Evolutionary conservation across 2,888 invertebrate species (phyloP), one percentile per base, ranked within the genome.

Genomic region (Nephrocerus scutellatus): DNA sequence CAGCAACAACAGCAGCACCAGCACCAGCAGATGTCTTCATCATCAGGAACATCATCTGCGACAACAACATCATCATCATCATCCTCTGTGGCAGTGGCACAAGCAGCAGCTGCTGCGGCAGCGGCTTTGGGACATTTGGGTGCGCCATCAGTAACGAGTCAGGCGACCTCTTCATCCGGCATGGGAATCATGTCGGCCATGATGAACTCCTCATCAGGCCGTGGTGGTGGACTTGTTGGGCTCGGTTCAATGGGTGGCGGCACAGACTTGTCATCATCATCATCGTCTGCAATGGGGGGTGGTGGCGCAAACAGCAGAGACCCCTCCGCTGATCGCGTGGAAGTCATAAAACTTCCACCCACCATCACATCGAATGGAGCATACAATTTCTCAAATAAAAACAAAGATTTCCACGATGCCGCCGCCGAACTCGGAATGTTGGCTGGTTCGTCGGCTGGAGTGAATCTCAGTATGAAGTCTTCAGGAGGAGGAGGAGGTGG

Each of bases 301-400:
- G 48, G 46, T 12, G 42, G 46, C 23, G 40, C 26, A 8, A 51
- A 49, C 34, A 55, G 52, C 44, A 53, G 54, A 28, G 56, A 56
- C 46, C 47, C 53, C 15, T 60, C 60, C 19, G 54, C 58, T 36
- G 86, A 87, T 62, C 77, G 84, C 8, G 85, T 86, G 37, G 87
- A 88, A 62, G 84, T 87, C 54, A 86, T 87, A 54, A 82, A 87
- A 62, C 62, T 87, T 57, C 84, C 85, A 16, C 79, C 80, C 50
- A 79, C 82, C 36, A 72, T 75, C 56, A 71, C 72, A 15, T 66
- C 74, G 36, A 71, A 76, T 43, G 76, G 76, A 28, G 68, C 66
- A 10, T 68, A 66, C 46, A 68, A 68, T 53, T 50, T 68, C 37
- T 65, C 68, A 20, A 66, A 59, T 47, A 67, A 67, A 49, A 59